Base-by-base conservation (phyloP, 64 coral and sea anemone species). In the Dendronephthya gigantea region DNA sequence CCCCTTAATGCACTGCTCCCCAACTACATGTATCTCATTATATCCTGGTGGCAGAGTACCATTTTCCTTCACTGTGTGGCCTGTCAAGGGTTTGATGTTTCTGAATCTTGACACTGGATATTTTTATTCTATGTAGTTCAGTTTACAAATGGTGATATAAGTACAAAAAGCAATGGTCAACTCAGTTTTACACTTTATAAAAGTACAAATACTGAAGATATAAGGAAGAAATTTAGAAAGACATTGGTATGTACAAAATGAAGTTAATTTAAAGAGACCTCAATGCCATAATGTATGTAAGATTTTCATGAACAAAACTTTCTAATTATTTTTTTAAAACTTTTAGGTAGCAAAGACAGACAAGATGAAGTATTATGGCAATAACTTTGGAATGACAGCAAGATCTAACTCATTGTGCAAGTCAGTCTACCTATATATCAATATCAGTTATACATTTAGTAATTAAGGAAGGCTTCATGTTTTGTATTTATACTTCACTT, bases 371-470 rank as follows among this genome's bases (percentile, higher is more conserved):
- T 98, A 98, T 83, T 70, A 28, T 88, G 95, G 95, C 4, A 84
- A 90, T 19, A 98, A 98, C 50, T 93, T 90, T 93, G 95, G 95
- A 58, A 89, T 89, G 75, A 91, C 91, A 87, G 72, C 95, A 40
- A 89, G 90, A 87, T 90, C 92, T 50, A 93, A 76, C 38, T 76
- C 87, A 82, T 58, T 98, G 62, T 98, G 95, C 95, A 93, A 98
- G 95, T 98, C 58, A 68, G 72, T 79, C 5, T 35, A 9, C 29
- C 19, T 30, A 9, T 12, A 74, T 9, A 74, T 4, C 30, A 74
- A 1, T 1, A 17, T 2, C 68, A 74, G n/a, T n/a, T n/a, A n/a
- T n/a, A n/a, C n/a, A n/a, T n/a, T n/a, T n/a, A n/a, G n/a, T n/a
- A n/a, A n/a, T n/a, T n/a, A n/a, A n/a, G n/a, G n/a, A n/a, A 45